Conservation (phyloP, 2,797 vertebrate genomes). For the Crax fasciolata region DNA sequence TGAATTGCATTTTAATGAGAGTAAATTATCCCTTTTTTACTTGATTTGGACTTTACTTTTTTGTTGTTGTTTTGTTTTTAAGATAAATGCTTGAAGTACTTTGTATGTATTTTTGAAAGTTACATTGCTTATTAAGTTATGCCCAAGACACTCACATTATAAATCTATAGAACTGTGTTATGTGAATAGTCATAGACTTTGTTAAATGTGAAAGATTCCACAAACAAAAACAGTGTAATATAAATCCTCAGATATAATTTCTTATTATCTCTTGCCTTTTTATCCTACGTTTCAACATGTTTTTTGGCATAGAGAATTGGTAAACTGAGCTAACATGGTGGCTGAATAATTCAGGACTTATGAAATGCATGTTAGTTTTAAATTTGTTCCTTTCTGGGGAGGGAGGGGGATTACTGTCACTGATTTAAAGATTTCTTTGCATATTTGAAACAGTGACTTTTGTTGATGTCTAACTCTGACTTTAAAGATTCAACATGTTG, state of each 20-base stretch:
- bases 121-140: neutral
- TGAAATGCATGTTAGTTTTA: neutral
- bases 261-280: neutral
- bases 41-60: neutral
- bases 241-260: neutral
- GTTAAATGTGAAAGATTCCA: neutral
- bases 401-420: neutral
- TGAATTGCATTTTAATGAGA: constrained; percentile 13
- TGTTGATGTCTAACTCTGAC: neutral
- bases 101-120: neutral
- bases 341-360: neutral
- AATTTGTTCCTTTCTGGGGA: neutral
- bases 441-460: neutral
- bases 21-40: neutral
- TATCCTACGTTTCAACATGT: neutral
- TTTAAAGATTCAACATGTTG: neutral
- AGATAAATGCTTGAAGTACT: neutral
- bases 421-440: neutral
- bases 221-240: neutral
- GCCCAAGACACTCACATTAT: neutral
- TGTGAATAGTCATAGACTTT: neutral
- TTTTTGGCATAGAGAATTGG: neutral
- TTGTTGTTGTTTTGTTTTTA: too few relatives aligned
- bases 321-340: neutral
- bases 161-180: neutral